Evolutionary conservation across 2,888 invertebrate genomes (phyloP), one percentile per base, ranked within the genome.

Genomic region (Ichneumoninae sp.): DNA sequence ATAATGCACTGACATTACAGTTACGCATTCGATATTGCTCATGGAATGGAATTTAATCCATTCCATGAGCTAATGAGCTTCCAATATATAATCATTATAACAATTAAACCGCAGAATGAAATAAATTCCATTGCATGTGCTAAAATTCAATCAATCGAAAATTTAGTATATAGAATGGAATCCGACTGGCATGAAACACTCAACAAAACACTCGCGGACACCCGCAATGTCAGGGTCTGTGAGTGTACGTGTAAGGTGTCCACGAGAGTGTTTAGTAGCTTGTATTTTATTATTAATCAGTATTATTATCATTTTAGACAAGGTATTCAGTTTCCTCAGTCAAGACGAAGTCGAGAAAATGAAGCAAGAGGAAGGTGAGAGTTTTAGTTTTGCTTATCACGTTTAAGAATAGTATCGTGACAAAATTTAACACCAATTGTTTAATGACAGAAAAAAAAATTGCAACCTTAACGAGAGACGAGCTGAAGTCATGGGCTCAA

Each of bases 261-360:
- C 4, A 16, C 16, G 44, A 47, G 3, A 47, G 16, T 16, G 5
- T 47, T 47, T 4, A 3, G 3, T 47, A 47, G 13, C 3, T 3
- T 47, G 44, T 16, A 47, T 16, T 40, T 47, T 60, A 40, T 80
- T 81, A 33, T 22, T 2, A 44, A 74, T 60, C 26, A 33, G 26
- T 74, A 33, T 57, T 85, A 16, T 85, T 73, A n/a, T 75, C 68
- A 76, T 95, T 95, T 47, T 95, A 98, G 98, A 97, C 89, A 98
- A 98, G 96, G 97, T 97, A 93, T 98, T 98, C 95, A 97, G 97
- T 94, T 98, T 98, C 95, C 95, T 98, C 93, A 98, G 98, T 94
- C 97, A 97, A 94, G 98, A 98, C 95, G 98, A 98, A 95, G 96
- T 98, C 91, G 98, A 98, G 95, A 97, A 97, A 94, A 96, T 98